Base-by-base conservation (phyloP, 2,113 vertebrate species). In the Pandion haliaetus region DNA sequence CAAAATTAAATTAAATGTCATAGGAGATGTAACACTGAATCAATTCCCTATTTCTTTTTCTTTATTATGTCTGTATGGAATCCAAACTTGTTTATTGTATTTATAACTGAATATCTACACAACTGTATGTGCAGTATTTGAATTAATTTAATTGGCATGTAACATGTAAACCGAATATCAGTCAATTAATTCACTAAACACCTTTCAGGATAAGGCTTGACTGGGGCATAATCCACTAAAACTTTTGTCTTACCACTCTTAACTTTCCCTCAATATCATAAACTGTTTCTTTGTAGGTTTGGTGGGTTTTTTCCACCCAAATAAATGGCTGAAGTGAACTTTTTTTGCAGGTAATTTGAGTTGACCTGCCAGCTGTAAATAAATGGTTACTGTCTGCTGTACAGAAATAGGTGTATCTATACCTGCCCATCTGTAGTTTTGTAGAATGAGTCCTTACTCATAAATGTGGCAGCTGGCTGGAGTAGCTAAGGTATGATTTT, bases 391-490 rank as follows among this genome's bases (percentile, higher is more conserved):
- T 90, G 54, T 77, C 88, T 96, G 24, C 44, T 82, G 34, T 55
- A 79, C 86, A 82, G 79, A 93, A 93, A 84, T 36, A 77, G 21
- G 28, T 66, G 42, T 91, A 36, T 63, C 71, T 85, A 34, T 74
- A 88, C 36, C 78, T 96, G 45, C 14, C 77, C 65, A 82, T 95
- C 72, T 95, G 52, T 77, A 97, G 32, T 76, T 94, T 72, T 50
- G 20, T 80, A 77, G 69, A 67, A 49, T 49, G 31, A 85, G 57
- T 79, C 29, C 55, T 95, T 71, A 69, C 36, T 94, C 61, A 82
- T 92, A 93, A 89, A 94, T 40, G 47, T 93, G 82, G 77, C 95
- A 93, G 77, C 76, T 96, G 91, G 55, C 50, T 92, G 67, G 24
- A 80, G 61, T 52, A 90, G n/a, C 70, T 89, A 86, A 78, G 17